Evolutionary conservation across 2,797 vertebrate species (phyloP).

Genomic region (Vultur gryphus): DNA sequence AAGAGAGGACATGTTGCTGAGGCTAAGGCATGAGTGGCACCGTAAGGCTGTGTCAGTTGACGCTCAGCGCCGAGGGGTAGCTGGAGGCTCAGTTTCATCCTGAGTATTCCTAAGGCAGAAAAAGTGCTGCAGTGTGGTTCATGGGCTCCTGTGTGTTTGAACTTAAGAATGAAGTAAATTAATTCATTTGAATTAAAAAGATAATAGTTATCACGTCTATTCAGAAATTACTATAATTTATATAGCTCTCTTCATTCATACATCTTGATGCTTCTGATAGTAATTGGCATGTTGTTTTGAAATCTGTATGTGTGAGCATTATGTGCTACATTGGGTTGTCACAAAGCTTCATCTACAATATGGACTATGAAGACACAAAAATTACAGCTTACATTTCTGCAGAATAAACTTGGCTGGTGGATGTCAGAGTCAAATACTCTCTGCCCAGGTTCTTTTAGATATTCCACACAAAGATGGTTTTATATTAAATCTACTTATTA

Average conservation of each 20-base stretch:
- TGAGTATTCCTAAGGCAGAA: not conserved
- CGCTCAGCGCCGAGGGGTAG: not conserved
- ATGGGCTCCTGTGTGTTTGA: not conserved
- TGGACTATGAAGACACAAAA: not conserved
- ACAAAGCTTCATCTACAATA: not conserved
- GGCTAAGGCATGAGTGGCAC: not conserved
- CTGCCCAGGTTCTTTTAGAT: not conserved
- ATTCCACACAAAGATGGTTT: not conserved
- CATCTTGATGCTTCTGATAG: not conserved
- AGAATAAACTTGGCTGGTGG: not conserved
- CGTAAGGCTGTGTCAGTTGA: not conserved
- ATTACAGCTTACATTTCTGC: not conserved
- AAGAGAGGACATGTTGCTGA: not conserved
- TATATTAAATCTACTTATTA: not conserved
- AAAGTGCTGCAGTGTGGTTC: not conserved
- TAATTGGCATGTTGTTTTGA: not conserved
- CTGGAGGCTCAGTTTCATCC: not conserved
- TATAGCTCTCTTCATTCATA: not conserved
- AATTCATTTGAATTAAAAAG: not conserved
- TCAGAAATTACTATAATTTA: not conserved
- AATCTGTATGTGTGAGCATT: not conserved
- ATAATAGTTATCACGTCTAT: not conserved
- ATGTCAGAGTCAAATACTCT: not conserved
- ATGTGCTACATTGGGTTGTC: not conserved
- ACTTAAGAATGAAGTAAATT: not conserved